Conservation (phyloP, 1,140 invertebrate species). For the Drosophila lacertosa region DNA sequence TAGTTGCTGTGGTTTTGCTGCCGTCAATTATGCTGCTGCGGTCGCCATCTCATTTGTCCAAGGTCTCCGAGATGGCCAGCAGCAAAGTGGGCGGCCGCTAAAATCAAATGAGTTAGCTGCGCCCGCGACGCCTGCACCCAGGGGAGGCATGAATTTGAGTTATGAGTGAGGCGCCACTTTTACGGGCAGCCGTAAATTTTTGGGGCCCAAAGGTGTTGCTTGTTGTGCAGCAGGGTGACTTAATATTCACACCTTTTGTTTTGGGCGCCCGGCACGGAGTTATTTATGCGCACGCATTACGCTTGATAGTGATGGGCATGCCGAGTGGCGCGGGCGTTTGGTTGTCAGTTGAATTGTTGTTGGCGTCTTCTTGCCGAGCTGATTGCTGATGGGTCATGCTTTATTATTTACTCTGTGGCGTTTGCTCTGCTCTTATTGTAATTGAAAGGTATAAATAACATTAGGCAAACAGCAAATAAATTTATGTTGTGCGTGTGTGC, state of each 20-base stretch:
- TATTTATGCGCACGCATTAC: conserved; percentile 80
- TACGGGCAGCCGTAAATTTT: conserved; percentile 79
- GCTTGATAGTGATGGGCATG: conserved; percentile 65
- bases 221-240: conserved; percentile 36
- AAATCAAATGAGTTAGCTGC: conserved; percentile 74
- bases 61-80: neutral
- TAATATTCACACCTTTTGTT: conserved; percentile 80
- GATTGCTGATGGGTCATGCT: conserved; percentile 75
- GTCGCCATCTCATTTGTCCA: conserved; percentile 76
- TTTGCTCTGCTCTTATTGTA: conserved; percentile 67
- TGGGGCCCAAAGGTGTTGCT: conserved; percentile 28
- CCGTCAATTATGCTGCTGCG: conserved; percentile 73
- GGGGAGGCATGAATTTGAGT: conserved; percentile 82
- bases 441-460: conserved; percentile 83
- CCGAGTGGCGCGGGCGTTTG: neutral
- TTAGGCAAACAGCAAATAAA: conserved; percentile 82
- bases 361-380: conserved; percentile 37
- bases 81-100: conserved; percentile 10
- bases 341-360: conserved; percentile 10
- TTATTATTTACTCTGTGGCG: conserved; percentile 74
- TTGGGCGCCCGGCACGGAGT: conserved; percentile 45
- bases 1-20: conserved; percentile 22
- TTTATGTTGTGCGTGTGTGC: conserved; percentile 69
- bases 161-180: conserved; percentile 75
- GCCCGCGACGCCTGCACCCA: conserved; percentile 46